Evolutionary conservation across 2,888 invertebrate species (phyloP).

Genomic region (Hecatera dysodea): DNA sequence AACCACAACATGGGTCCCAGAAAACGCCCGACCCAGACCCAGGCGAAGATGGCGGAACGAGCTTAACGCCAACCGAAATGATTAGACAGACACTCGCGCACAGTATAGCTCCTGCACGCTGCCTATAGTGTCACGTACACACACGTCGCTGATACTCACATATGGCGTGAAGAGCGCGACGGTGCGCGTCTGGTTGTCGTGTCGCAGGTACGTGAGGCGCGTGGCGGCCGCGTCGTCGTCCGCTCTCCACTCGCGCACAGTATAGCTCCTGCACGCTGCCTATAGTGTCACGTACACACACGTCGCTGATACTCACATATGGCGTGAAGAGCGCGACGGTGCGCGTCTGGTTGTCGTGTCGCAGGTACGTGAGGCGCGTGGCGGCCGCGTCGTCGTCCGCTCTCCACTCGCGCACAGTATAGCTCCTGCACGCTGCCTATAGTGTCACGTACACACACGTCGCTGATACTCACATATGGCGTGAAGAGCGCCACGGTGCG

Average conservation of each 20-base stretch:
- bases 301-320: slow-evolving; percentile 92
- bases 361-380: slow-evolving; percentile 96
- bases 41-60: too few species aligned
- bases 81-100: too few species aligned
- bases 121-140: too few species aligned
- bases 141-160: too few species aligned
- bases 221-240: slow-evolving; percentile 98
- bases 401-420: slow-evolving; percentile 95
- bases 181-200: slow-evolving; percentile 71
- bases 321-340: slow-evolving; percentile 87
- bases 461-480: slow-evolving; percentile 91
- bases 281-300: too few species aligned
- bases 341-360: slow-evolving; percentile 62
- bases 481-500: slow-evolving; percentile 84
- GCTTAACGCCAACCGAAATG: too few species aligned
- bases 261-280: too few species aligned
- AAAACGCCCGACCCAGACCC: too few species aligned
- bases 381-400: slow-evolving; percentile 98
- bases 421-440: too few species aligned
- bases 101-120: too few species aligned
- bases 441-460: too few species aligned
- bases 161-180: slow-evolving; percentile 61
- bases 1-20: too few species aligned
- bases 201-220: slow-evolving; percentile 94
- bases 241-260: slow-evolving; percentile 95